phyloP scores from a whole-genome alignment of 2,888 invertebrate species.

The Xestia c-nigrum region DNA sequence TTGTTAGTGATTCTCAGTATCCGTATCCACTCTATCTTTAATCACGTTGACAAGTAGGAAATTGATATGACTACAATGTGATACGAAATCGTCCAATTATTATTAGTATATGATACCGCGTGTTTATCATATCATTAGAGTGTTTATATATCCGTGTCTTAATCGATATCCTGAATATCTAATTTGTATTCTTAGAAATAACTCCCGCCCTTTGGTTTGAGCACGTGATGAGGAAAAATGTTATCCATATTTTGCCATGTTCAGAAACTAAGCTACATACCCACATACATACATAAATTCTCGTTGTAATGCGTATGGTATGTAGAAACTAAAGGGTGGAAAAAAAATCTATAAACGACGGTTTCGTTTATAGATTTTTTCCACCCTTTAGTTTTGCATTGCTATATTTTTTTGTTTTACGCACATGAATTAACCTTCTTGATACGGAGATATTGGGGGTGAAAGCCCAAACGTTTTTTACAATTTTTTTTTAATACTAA shows the following conservation, averaged over 20 bases:
- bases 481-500: too few relatives aligned
- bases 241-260: neutral
- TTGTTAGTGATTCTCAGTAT: neutral
- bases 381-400: too few relatives aligned
- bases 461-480: too few relatives aligned
- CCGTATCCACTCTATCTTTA: neutral
- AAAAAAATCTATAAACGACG: too few relatives aligned
- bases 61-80: neutral
- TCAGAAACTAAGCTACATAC: neutral
- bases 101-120: neutral
- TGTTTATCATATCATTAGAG: slow-evolving; percentile 2
- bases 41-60: neutral
- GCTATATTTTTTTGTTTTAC: too few relatives aligned
- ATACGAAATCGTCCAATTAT: slow-evolving; percentile 13
- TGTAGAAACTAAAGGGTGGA: neutral
- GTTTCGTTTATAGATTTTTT: too few relatives aligned
- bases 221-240: neutral
- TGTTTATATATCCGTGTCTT: neutral
- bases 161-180: slow-evolving; percentile 5
- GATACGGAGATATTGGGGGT: too few relatives aligned
- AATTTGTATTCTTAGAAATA: slow-evolving; percentile 14
- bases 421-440: too few relatives aligned
- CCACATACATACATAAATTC: neutral
- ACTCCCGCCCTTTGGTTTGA: neutral
- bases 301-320: too few relatives aligned